phyloP scores from a whole-genome alignment of 1,140 invertebrate species.

The Ridgeia piscesae region DNA sequence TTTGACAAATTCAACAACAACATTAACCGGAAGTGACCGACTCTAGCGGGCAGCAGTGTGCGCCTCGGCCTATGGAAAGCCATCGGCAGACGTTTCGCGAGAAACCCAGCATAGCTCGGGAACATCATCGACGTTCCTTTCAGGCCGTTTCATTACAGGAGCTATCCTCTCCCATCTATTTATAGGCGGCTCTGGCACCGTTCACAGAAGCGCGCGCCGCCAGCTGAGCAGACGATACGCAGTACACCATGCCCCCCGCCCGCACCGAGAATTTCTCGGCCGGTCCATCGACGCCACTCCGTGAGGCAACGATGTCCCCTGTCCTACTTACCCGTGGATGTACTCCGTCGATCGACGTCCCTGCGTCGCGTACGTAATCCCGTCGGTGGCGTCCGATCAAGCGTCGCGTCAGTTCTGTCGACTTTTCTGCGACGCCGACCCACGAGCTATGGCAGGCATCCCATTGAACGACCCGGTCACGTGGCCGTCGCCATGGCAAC shows the following conservation, averaged over 20 bases:
- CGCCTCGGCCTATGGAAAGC: too few relatives aligned
- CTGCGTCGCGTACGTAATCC: neutral
- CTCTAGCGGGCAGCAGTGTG: neutral
- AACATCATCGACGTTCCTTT: neutral
- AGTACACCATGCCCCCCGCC: neutral
- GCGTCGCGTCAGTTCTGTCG: neutral
- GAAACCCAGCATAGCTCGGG: neutral
- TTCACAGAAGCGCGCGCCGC: neutral
- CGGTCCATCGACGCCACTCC: too few relatives aligned
- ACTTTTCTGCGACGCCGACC: neutral
- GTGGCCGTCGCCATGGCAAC: neutral
- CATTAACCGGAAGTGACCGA: neutral
- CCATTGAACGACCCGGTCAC: slow-evolving; percentile 3
- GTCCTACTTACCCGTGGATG: neutral
- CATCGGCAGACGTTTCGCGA: neutral
- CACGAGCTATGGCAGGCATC: neutral
- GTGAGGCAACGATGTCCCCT: neutral
- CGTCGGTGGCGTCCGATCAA: neutral
- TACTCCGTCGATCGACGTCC: neutral
- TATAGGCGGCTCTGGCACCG: neutral
- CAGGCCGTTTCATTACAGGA: neutral
- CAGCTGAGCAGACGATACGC: slow-evolving; percentile 3
- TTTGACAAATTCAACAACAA: neutral
- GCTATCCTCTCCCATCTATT: neutral
- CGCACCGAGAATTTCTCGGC: neutral